These are phyloP conservation scores for Sceloporus tristichus DNA, from an alignment of 2,113 vertebrate genomes.

Conservation along the genomic window DNA sequence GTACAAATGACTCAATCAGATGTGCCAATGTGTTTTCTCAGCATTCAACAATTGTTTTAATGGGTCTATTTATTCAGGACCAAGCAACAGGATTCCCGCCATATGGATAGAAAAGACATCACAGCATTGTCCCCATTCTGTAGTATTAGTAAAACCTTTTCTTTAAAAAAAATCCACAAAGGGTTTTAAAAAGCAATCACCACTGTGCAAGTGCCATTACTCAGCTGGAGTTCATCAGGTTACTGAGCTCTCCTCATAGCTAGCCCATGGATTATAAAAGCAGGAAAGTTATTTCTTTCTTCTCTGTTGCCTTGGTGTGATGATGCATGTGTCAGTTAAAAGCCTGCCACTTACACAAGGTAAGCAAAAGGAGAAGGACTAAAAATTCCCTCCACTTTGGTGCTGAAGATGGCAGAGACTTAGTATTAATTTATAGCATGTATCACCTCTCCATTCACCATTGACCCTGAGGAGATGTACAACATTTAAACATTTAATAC, in stretches of 20 bases:
- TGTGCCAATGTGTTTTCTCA: too few species aligned
- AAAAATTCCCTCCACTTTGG: constrained; percentile 4
- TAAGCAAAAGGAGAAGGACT: background rate
- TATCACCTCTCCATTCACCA: too few species aligned
- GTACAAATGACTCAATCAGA: too few species aligned
- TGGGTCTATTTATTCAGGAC: too few species aligned
- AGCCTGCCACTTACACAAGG: constrained; percentile 23
- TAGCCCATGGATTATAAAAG: background rate
- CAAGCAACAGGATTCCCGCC: too few species aligned
- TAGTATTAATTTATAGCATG: background rate
- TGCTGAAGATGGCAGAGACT: constrained; percentile 16
- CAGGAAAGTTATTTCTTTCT: background rate
- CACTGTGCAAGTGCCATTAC: background rate
- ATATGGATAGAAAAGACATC: too few species aligned
- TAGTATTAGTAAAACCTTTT: background rate
- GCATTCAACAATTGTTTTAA: too few species aligned
- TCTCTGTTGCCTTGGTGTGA: background rate
- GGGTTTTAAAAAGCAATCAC: background rate
- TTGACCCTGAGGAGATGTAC: too few species aligned
- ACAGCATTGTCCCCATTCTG: background rate
- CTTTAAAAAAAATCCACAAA: background rate
- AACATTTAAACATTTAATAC: too few species aligned
- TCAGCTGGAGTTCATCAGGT: background rate
- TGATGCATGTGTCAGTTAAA: constrained; percentile 36
- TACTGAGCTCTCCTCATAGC: background rate